Evolutionary conservation across 2,888 invertebrate genomes (phyloP).

Genomic region (Nesidiocoris tenuis): DNA sequence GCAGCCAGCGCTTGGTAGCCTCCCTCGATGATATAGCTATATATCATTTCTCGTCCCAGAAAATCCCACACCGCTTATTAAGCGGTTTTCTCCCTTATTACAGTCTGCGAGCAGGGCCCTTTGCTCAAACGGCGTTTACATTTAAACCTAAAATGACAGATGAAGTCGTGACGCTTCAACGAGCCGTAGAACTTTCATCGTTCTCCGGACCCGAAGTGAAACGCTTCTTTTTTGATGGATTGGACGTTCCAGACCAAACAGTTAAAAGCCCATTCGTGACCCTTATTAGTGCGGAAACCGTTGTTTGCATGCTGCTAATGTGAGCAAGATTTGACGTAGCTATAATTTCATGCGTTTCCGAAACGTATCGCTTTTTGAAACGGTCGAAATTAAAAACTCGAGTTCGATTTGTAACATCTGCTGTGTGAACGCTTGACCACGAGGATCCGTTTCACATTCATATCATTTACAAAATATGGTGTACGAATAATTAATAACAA

Average conservation of each 20-base stretch:
- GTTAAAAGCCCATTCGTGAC: not conserved
- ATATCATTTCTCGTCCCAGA: conserved; percentile 9
- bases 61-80: conserved; percentile 18
- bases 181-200: not conserved
- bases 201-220: too few relatives aligned
- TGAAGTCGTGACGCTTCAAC: not conserved
- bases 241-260: not conserved
- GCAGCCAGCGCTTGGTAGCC: not conserved
- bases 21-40: conserved; percentile 22
- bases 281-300: not conserved
- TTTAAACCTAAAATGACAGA: not conserved
- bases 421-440: too few relatives aligned
- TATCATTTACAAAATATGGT: too few relatives aligned
- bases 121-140: not conserved
- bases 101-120: not conserved
- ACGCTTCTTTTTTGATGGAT: not conserved
- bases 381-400: not conserved
- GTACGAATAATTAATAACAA: too few relatives aligned
- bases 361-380: not conserved
- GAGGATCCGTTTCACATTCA: too few relatives aligned
- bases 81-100: conserved; percentile 28
- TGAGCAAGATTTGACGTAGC: not conserved
- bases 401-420: too few relatives aligned
- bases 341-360: not conserved
- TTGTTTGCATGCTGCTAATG: not conserved